Conservation (phyloP, 1,140 invertebrate species). For the Hyles euphorbiae region DNA sequence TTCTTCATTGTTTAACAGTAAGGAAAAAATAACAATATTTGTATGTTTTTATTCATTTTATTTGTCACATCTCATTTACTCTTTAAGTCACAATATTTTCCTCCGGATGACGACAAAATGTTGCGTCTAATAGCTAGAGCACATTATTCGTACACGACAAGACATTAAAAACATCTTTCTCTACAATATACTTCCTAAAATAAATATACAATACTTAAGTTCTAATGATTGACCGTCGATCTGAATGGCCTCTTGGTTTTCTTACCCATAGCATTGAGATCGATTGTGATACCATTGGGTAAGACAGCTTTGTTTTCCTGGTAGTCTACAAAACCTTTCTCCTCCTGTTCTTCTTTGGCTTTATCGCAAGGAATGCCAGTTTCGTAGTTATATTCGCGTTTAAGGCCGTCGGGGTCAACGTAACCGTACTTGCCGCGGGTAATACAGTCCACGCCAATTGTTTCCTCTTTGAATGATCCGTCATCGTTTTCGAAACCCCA, state of each 20-base stretch:
- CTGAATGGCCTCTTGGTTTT: conserved; percentile 79
- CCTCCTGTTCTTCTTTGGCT: conserved; percentile 76
- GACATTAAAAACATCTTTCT: conserved; percentile 47
- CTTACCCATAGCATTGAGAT: conserved; percentile 81
- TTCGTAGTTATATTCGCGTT: conserved; percentile 83
- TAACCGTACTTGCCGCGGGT: conserved; percentile 90
- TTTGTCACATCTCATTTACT: conserved; percentile 8
- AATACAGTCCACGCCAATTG: conserved; percentile 86
- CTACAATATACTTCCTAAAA: conserved; percentile 64
- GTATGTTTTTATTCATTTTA: conserved; percentile 1
- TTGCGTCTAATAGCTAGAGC: not conserved
- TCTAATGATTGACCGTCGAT: conserved; percentile 57
- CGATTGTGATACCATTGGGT: conserved; percentile 82
- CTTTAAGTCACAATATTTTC: not conserved
- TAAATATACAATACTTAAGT: conserved; percentile 56
- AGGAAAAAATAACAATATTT: too few species aligned
- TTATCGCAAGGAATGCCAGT: conserved; percentile 82
- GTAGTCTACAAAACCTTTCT: conserved; percentile 82
- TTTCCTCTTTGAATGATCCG: conserved; percentile 87
- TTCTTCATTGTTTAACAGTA: too few species aligned
- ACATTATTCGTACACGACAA: conserved; percentile 11
- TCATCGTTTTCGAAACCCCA: conserved; percentile 92
- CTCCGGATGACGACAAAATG: not conserved
- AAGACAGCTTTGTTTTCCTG: conserved; percentile 82
- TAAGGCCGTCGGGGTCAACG: conserved; percentile 86